Conservation (phyloP, 1,140 invertebrate species). For the Anadara kagoshimensis region DNA sequence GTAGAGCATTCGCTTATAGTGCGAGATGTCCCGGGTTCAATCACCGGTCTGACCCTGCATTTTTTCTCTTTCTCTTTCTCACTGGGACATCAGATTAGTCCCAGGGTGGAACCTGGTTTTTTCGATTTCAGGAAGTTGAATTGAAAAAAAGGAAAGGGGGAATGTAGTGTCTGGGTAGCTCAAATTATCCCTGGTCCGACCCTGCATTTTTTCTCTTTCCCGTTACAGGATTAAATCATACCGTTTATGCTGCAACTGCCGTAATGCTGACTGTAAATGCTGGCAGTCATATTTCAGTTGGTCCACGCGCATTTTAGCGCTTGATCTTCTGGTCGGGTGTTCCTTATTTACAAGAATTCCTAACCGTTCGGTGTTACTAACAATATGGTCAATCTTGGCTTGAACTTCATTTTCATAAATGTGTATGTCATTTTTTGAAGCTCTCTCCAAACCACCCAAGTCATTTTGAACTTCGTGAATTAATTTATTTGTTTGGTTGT, state of each 20-base stretch:
- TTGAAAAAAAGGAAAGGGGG: too few relatives aligned
- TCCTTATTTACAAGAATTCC: slow-evolving; percentile 94
- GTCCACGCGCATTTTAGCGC: slow-evolving; percentile 93
- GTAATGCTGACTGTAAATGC: slow-evolving; percentile 84
- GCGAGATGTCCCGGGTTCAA: too few relatives aligned
- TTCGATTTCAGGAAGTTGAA: too few relatives aligned
- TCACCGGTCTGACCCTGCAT: too few relatives aligned
- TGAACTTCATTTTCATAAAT: slow-evolving; percentile 85
- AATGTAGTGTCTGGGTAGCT: too few relatives aligned
- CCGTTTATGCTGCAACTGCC: slow-evolving; percentile 70
- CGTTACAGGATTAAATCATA: too few relatives aligned
- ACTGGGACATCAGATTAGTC: too few relatives aligned
- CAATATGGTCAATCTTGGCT: slow-evolving; percentile 85
- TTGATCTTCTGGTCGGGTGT: slow-evolving; percentile 88
- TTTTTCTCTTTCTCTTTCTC: too few relatives aligned
- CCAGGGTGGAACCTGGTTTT: too few relatives aligned
- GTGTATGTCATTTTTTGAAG: slow-evolving; percentile 76
- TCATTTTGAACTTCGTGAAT: slow-evolving; percentile 88
- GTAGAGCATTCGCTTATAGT: too few relatives aligned
- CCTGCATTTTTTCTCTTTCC: too few relatives aligned
- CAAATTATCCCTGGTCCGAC: too few relatives aligned
- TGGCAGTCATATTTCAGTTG: slow-evolving; percentile 96
- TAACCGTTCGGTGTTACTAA: slow-evolving; percentile 90
- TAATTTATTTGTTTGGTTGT: slow-evolving; percentile 82
- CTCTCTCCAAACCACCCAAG: slow-evolving; percentile 83